Conservation (phyloP, 1,140 invertebrate species). For the Metopolophium dirhodum region DNA sequence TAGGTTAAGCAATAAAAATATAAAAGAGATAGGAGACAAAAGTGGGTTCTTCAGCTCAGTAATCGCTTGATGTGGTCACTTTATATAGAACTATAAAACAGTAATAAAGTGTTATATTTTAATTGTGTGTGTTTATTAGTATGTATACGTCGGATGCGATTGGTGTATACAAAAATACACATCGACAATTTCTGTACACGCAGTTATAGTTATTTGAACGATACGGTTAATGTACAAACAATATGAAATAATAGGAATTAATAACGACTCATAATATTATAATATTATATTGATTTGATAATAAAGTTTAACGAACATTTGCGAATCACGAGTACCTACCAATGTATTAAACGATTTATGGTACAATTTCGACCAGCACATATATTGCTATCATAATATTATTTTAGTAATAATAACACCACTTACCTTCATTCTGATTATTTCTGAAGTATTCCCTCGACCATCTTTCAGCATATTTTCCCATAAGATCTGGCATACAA, state of each 20-base stretch:
- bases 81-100: no score
- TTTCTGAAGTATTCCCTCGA: constrained; percentile 56
- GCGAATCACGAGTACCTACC: neutral
- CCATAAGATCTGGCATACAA: constrained; percentile 60
- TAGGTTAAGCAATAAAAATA: no score
- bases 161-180: neutral
- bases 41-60: no score
- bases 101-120: no score
- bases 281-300: neutral
- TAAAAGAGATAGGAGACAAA: no score
- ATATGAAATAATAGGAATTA: neutral
- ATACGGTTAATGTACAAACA: neutral
- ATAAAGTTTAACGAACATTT: neutral
- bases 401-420: neutral
- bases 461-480: constrained; percentile 58
- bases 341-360: neutral
- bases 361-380: neutral
- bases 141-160: no score
- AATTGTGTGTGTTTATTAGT: no score
- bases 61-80: no score
- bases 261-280: neutral
- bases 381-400: neutral
- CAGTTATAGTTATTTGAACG: neutral
- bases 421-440: constrained; percentile 60
- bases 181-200: neutral